Conservation (phyloP, 2,797 vertebrate species). For the Callimico goeldii region DNA sequence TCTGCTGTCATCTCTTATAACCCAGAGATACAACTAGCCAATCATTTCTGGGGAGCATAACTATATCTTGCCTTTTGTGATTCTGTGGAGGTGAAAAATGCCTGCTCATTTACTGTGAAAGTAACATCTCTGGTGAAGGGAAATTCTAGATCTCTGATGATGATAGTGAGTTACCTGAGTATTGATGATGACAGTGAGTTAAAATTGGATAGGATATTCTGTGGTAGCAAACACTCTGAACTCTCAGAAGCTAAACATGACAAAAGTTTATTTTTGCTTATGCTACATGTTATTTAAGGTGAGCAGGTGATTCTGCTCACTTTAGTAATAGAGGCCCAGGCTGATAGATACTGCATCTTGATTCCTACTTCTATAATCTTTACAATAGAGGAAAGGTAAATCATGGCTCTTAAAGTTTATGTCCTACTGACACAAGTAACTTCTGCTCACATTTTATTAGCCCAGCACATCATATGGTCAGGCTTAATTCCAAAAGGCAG, state of each 20-base stretch:
- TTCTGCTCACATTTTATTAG: conserved; percentile 12
- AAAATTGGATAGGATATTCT: not conserved
- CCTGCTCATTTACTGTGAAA: not conserved
- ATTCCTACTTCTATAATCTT: not conserved
- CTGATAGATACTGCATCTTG: not conserved
- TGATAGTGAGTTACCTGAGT: not conserved
- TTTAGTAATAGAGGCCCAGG: not conserved
- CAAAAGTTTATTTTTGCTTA: not conserved
- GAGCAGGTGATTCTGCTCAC: not conserved
- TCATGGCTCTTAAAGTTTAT: conserved; percentile 22
- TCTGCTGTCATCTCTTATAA: not conserved
- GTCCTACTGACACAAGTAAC: not conserved
- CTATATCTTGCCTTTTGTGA: not conserved
- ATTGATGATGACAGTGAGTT: not conserved
- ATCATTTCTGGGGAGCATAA: not conserved
- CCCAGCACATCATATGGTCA: not conserved
- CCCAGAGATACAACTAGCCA: not conserved
- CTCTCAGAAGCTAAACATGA: not conserved
- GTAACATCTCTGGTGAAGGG: not conserved
- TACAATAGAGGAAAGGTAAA: not conserved
- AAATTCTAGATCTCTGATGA: not conserved
- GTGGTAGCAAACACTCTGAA: not conserved
- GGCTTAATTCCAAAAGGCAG: not conserved
- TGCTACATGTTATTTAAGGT: not conserved
- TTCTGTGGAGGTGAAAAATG: not conserved